Evolutionary conservation across 2,888 invertebrate genomes (phyloP).

Genomic region (Xestia xanthographa): DNA sequence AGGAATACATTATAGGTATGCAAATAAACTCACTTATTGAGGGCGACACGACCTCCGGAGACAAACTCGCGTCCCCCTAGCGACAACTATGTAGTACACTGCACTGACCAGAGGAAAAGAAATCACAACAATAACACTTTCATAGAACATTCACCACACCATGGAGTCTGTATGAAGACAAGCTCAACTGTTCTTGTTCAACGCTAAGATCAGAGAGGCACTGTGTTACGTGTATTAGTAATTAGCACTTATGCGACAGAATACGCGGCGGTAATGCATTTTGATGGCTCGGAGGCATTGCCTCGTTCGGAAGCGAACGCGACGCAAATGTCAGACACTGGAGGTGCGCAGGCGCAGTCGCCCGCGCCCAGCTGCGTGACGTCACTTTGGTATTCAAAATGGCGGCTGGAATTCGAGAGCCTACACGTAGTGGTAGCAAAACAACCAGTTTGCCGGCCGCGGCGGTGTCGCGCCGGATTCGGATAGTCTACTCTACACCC

Average conservation of each 20-base stretch:
- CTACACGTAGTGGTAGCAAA: constrained; percentile 81
- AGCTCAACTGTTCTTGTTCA: constrained; percentile 87
- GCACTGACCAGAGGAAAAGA: constrained; percentile 83
- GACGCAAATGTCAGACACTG: constrained; percentile 82
- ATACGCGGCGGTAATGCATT: constrained; percentile 86
- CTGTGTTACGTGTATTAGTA: constrained; percentile 78
- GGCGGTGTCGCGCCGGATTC: constrained; percentile 20
- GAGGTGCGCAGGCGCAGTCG: constrained; percentile 83
- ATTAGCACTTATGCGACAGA: constrained; percentile 82
- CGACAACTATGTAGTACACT: constrained; percentile 85
- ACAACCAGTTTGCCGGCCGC: constrained; percentile 58
- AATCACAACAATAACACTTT: constrained; percentile 88
- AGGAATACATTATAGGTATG: constrained; percentile 78
- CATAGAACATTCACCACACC: constrained; percentile 83
- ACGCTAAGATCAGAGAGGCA: constrained; percentile 87
- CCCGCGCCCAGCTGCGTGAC: constrained; percentile 88
- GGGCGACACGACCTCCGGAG: constrained; percentile 82
- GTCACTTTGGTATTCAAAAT: constrained; percentile 90
- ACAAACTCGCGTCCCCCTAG: constrained; percentile 81
- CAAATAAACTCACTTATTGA: constrained; percentile 86
- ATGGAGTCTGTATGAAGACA: constrained; percentile 70
- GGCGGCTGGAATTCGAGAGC: constrained; percentile 89
- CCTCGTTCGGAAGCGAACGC: constrained; percentile 86
- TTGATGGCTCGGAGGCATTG: constrained; percentile 84
- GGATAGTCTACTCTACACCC: constrained; percentile 47